Evolutionary conservation across 2,113 vertebrate genomes (phyloP).

Genomic region (Tetrao urogallus): DNA sequence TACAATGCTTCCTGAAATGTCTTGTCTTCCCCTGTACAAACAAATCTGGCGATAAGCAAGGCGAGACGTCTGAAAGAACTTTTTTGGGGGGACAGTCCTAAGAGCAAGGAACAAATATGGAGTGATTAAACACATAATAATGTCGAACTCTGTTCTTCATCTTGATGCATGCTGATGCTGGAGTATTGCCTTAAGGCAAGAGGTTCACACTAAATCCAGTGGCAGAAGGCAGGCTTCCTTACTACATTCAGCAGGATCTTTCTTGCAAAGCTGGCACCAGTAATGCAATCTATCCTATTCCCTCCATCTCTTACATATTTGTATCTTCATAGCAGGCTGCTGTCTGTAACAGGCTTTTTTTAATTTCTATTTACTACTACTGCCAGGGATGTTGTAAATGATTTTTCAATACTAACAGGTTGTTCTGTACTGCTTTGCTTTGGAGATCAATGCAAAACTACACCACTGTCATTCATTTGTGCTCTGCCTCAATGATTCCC

Average conservation of each 20-base stretch:
- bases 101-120: not conserved
- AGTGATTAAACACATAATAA: not conserved
- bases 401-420: not conserved
- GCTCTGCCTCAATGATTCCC: not conserved
- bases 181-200: not conserved
- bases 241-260: not conserved
- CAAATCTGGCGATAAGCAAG: not conserved
- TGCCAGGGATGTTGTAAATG: not conserved
- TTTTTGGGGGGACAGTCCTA: not conserved
- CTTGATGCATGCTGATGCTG: not conserved
- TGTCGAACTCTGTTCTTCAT: rapidly evolving
- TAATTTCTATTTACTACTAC: not conserved
- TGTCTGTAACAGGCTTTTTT: not conserved
- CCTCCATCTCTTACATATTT: not conserved
- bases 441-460: not conserved
- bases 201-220: not conserved
- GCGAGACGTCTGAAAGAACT: not conserved
- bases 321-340: not conserved
- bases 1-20: not conserved
- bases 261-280: not conserved
- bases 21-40: not conserved
- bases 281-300: not conserved
- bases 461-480: not conserved
- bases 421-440: not conserved
- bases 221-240: not conserved